Percentiles rank a stretch among this genome's conserved stretches.
phyloP scores from a whole-genome alignment of 2,113 vertebrate genomes.

The Tetrax tetrax region DNA sequence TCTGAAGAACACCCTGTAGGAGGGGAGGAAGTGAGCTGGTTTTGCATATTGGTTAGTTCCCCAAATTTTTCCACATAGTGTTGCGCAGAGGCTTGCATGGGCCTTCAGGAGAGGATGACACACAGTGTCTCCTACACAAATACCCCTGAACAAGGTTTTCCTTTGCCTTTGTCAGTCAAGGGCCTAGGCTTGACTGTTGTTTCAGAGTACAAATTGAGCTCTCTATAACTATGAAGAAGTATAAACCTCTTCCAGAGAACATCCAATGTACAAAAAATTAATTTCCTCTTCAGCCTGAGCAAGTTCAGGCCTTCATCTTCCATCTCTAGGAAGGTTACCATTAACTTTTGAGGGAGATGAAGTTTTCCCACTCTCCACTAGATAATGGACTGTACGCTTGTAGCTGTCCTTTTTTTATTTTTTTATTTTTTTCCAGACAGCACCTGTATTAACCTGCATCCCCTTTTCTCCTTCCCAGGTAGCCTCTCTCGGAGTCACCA shows the following conservation, averaged over 20 bases:
- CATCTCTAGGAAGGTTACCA: background rate
- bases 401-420: background rate
- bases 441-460: background rate
- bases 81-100: background rate
- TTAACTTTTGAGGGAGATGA: background rate
- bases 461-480: constrained; percentile 77
- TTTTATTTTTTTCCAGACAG: background rate
- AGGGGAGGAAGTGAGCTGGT: background rate
- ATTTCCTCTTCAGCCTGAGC: background rate
- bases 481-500: constrained; percentile 93
- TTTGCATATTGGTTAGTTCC: background rate
- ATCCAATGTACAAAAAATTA: background rate
- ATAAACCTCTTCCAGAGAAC: background rate
- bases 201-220: background rate
- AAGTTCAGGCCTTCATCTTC: background rate
- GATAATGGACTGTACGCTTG: background rate
- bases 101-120: background rate
- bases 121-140: background rate
- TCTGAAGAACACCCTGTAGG: background rate
- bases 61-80: fast-evolving
- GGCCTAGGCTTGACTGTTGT: background rate
- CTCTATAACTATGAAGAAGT: background rate
- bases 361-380: background rate
- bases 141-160: background rate
- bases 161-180: background rate